Evolutionary conservation across 2,888 invertebrate genomes (phyloP), one percentile per base, ranked within the genome.

Genomic region (Sarcophaga variegata): DNA sequence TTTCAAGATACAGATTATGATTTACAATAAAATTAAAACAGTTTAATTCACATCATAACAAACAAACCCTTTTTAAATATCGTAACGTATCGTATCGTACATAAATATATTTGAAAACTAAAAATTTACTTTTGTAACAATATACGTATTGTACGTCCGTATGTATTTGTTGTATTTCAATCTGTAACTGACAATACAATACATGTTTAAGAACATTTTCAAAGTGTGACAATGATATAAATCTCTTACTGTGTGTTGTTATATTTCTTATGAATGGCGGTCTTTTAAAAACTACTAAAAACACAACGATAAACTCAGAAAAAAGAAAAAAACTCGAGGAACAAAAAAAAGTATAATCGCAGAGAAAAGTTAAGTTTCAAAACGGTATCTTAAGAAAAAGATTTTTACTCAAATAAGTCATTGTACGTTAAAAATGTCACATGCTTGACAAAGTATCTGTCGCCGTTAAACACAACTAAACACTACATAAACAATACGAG

Each of bases 181-280:
- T 74, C 14, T 60, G 10, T 67, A n/a, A 67, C 62, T 59, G 63
- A 64, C 27, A 71, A 54, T 54, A 47, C 66, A 59, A 79, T 64
- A 76, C 75, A 84, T 71, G 54, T 79, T 75, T 75, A 82, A 84
- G 84, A 87, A 84, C 81, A 62, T 87, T 69, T 85, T 64, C 66
- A 76, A 84, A 84, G 84, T 87, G 87, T 87, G 87, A 82, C 87
- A 82, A 79, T 54, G 87, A 87, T 87, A 87, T 71, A 82, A 79
- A 87, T 87, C 87, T 79, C 54, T 54, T 1, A 14, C 54, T 54
- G 14, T 14, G 4, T 54, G 3, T 0, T 83, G 77, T 81, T 87
- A 75, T 62, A 76, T 82, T 87, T 87, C 87, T 87, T 87, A 87
- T 87, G 84, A 87, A 87, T 84, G 84, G 84, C 87, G 83, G 86